phyloP scores from a whole-genome alignment of 2,113 vertebrate genomes.

The Daphoenositta chrysoptera region DNA sequence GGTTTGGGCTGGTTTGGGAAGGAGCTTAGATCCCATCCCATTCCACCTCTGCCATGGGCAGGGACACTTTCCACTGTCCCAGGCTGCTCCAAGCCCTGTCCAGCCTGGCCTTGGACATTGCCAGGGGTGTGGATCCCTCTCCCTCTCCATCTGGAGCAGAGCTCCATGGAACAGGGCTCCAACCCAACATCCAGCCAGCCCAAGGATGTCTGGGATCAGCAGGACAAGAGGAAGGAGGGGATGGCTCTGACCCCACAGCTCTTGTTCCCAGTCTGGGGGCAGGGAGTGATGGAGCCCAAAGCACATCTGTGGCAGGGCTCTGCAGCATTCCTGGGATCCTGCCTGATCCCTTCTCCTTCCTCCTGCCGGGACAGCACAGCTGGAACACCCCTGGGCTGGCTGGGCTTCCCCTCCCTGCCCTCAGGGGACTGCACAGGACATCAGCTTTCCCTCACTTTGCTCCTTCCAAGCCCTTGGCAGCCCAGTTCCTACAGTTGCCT shows the following conservation, averaged over 20 bases:
- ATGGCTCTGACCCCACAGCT: background rate
- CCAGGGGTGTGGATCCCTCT: background rate
- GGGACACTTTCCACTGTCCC: background rate
- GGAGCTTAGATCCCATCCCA: background rate
- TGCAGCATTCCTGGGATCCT: background rate
- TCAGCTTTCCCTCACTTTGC: background rate
- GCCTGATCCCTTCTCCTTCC: background rate
- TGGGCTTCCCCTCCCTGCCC: background rate
- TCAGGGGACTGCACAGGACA: accelerated
- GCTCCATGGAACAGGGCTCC: background rate
- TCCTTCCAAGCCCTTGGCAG: background rate
- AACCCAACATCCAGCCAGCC: background rate
- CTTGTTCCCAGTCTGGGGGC: background rate
- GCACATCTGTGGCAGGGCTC: background rate
- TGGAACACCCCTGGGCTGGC: background rate
- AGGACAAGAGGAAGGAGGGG: background rate
- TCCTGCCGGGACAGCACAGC: background rate
- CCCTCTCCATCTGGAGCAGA: background rate
- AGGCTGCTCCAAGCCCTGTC: background rate
- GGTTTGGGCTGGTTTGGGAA: background rate
- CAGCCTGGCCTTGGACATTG: background rate
- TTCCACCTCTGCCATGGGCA: background rate
- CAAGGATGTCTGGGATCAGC: background rate
- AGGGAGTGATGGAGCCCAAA: background rate
- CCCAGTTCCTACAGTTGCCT: background rate